Evolutionary conservation across 2,113 vertebrate species (phyloP).

Genomic region (Rhinolophus ferrumequinum): DNA sequence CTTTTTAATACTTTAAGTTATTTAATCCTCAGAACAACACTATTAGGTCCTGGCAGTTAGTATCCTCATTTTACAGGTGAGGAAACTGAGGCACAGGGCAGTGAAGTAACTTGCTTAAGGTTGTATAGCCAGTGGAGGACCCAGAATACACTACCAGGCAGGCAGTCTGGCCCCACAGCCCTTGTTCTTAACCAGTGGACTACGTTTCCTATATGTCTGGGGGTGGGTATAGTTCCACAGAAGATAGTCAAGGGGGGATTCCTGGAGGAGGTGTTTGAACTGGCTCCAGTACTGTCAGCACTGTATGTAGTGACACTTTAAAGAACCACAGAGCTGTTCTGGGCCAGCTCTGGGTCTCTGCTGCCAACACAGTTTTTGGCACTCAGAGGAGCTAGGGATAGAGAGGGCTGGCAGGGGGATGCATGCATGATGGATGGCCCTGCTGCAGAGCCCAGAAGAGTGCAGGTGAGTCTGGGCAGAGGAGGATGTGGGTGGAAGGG

Average conservation of each 20-base stretch:
- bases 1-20: neutral
- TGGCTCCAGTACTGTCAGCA: neutral
- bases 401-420: neutral
- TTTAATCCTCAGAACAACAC: neutral
- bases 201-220: neutral
- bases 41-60: neutral
- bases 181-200: neutral
- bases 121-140: neutral
- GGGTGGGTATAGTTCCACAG: neutral
- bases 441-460: neutral
- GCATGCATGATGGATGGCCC: neutral
- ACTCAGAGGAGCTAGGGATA: neutral
- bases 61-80: neutral
- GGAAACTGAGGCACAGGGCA: conserved; percentile 21
- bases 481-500: neutral
- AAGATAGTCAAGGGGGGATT: neutral
- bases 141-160: neutral
- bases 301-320: neutral
- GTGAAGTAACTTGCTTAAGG: neutral
- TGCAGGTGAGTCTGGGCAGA: neutral
- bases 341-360: neutral
- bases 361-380: neutral
- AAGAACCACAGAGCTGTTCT: neutral
- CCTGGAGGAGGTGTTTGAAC: neutral
- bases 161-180: neutral